phyloP scores from a whole-genome alignment of 2,797 vertebrate genomes.

The Megalops cyprinoides region DNA sequence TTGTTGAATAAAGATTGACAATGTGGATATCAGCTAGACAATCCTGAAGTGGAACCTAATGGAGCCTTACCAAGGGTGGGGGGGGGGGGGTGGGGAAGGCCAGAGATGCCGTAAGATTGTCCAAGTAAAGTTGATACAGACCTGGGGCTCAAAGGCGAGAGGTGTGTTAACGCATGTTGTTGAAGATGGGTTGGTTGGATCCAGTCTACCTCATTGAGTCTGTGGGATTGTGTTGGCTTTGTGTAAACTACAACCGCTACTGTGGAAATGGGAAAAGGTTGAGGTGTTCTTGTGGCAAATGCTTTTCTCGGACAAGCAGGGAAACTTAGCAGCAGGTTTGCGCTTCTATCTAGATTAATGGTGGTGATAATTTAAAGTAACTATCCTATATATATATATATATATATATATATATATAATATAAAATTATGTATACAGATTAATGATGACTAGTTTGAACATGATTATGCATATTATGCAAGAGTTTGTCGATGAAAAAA shows the following conservation, averaged over 20 bases:
- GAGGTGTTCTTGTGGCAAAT: slow-evolving; percentile 57
- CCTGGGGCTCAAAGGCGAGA: slow-evolving; percentile 67
- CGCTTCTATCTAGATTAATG: slow-evolving; percentile 51
- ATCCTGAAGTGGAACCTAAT: slow-evolving; percentile 72
- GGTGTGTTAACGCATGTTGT: slow-evolving; percentile 65
- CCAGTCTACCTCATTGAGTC: slow-evolving; percentile 86
- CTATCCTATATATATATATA: slow-evolving; percentile 8
- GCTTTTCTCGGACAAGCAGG: slow-evolving; percentile 81
- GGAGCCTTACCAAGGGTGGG: slow-evolving; percentile 40
- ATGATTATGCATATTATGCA: slow-evolving; percentile 72
- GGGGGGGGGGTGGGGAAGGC: background rate
- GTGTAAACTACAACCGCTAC: slow-evolving; percentile 77
- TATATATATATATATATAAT: background rate
- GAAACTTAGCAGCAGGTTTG: slow-evolving; percentile 84
- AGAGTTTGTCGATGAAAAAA: slow-evolving; percentile 70
- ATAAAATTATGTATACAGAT: slow-evolving; percentile 73
- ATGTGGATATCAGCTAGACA: slow-evolving; percentile 79
- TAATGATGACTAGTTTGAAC: slow-evolving; percentile 70
- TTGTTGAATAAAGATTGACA: slow-evolving; percentile 70
- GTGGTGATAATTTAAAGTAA: slow-evolving; percentile 30
- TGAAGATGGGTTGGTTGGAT: slow-evolving; percentile 75
- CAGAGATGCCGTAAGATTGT: slow-evolving; percentile 28
- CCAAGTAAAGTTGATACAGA: slow-evolving; percentile 47
- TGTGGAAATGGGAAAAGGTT: slow-evolving; percentile 68
- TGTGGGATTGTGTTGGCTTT: slow-evolving; percentile 80